Conservation (phyloP, 64 coral and sea anemone genomes). For the Montipora foliosa region DNA sequence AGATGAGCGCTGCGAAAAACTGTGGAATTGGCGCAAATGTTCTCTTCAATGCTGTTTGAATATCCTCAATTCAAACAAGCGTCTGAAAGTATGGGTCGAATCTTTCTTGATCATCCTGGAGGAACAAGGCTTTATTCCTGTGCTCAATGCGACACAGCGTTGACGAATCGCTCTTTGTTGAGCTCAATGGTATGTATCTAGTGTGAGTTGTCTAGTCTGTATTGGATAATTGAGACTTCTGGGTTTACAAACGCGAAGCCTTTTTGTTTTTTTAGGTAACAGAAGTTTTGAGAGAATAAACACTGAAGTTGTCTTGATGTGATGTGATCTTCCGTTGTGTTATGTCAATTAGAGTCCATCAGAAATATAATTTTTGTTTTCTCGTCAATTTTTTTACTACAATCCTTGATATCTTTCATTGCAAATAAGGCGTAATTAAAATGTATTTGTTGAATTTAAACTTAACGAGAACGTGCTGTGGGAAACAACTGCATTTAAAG, state of each 20-base stretch:
- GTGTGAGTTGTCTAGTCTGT: neutral
- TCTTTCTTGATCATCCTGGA: slow-evolving; percentile 97
- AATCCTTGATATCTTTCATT: too few relatives aligned
- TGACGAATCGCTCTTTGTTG: slow-evolving; percentile 97
- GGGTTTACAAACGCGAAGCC: too few relatives aligned
- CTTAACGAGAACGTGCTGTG: too few relatives aligned
- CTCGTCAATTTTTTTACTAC: too few relatives aligned
- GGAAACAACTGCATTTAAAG: too few relatives aligned
- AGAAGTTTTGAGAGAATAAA: neutral
- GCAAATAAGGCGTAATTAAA: too few relatives aligned
- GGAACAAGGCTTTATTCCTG: slow-evolving; percentile 97
- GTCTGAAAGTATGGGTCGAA: slow-evolving; percentile 76
- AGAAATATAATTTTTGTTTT: too few relatives aligned
- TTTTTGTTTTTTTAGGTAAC: neutral
- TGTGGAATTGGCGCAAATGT: neutral
- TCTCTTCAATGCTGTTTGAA: slow-evolving; percentile 11
- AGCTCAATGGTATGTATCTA: slow-evolving; percentile 90
- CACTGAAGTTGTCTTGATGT: neutral
- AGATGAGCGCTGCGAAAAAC: slow-evolving; percentile 17
- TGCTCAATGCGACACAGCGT: slow-evolving; percentile 98
- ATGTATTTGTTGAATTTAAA: too few relatives aligned
- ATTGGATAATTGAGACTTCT: neutral
- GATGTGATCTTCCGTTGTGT: too few relatives aligned
- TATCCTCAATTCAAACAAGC: neutral
- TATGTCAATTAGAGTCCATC: too few relatives aligned